phyloP scores from a whole-genome alignment of 2,888 invertebrate species.

The Abrostola triplasia region DNA sequence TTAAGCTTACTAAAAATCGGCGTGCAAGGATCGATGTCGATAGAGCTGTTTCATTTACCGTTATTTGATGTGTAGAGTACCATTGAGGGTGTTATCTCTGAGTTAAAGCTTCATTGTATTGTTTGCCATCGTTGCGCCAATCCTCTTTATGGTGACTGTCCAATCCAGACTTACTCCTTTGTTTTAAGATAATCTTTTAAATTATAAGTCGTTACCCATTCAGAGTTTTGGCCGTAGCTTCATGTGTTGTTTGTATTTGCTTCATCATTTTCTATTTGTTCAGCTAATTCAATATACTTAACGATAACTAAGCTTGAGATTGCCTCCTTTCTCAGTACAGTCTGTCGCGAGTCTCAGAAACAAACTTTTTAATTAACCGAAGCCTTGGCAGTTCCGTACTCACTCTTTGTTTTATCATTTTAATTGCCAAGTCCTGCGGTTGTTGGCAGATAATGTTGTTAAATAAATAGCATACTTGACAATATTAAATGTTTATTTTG shows the following conservation, averaged over 20 bases:
- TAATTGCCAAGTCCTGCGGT: no score
- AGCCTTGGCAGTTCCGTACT: no score
- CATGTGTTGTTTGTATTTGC: slow-evolving; percentile 61
- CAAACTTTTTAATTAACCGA: no score
- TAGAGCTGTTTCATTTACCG: slow-evolving; percentile 18
- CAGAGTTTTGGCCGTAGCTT: slow-evolving; percentile 85
- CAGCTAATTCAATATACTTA: slow-evolving; percentile 12
- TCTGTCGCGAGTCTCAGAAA: no score
- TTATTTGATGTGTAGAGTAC: slow-evolving; percentile 24
- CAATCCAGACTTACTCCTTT: slow-evolving; percentile 60
- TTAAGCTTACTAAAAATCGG: slow-evolving; percentile 4
- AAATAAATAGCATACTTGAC: no score
- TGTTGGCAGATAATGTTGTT: no score
- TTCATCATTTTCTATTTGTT: slow-evolving; percentile 24
- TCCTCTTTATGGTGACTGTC: slow-evolving; percentile 83
- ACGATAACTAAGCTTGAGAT: not conserved
- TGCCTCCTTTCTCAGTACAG: no score
- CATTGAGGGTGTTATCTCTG: slow-evolving; percentile 74
- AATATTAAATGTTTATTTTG: no score
- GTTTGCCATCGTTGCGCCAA: slow-evolving; percentile 82
- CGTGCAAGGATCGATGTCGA: slow-evolving; percentile 12
- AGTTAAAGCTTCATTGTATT: slow-evolving; percentile 63
- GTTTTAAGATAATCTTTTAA: slow-evolving; percentile 29
- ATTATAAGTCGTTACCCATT: slow-evolving; percentile 68
- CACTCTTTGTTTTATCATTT: no score